These are phyloP conservation scores for Eupleurogrammus muticus DNA, from an alignment of 2,797 vertebrate genomes.

Conservation along the genomic window DNA sequence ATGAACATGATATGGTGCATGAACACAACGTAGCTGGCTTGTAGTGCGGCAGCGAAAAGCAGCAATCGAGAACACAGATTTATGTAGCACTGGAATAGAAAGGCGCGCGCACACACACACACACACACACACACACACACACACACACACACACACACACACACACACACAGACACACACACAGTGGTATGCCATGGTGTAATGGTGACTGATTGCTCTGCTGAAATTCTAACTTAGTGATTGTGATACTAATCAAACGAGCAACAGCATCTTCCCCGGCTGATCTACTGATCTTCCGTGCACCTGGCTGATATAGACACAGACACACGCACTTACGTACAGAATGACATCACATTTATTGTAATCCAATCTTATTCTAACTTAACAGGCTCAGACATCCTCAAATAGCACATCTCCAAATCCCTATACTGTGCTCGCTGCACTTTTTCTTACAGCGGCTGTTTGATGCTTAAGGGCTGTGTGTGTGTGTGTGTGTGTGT, in stretches of 20 bases:
- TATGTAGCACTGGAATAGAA: constrained; percentile 38
- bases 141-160: constrained; percentile 5
- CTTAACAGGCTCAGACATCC: constrained; percentile 51
- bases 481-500: constrained; percentile 56
- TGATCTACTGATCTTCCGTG: constrained; percentile 44
- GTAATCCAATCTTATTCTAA: constrained; percentile 69
- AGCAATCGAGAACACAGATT: constrained; percentile 16
- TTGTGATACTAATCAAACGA: constrained; percentile 54
- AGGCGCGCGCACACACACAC: too few species aligned
- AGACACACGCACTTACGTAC: constrained; percentile 14
- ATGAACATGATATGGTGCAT: constrained; percentile 49
- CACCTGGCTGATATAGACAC: constrained; percentile 32
- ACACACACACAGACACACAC: constrained; percentile 14
- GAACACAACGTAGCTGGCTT: constrained; percentile 31
- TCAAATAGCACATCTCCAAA: constrained; percentile 71
- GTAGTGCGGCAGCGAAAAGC: constrained; percentile 23
- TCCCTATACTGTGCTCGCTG: constrained; percentile 64
- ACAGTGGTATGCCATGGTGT: constrained; percentile 26
- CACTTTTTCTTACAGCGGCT: constrained; percentile 65
- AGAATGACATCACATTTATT: constrained; percentile 61
- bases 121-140: background rate
- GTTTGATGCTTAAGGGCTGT: constrained; percentile 72
- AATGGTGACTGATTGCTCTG: constrained; percentile 54
- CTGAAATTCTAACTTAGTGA: constrained; percentile 40
- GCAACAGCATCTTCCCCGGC: constrained; percentile 32